Evolutionary conservation across 2,888 invertebrate genomes (phyloP), one percentile per base, ranked within the genome.

Genomic region (Heliothis peltigera): DNA sequence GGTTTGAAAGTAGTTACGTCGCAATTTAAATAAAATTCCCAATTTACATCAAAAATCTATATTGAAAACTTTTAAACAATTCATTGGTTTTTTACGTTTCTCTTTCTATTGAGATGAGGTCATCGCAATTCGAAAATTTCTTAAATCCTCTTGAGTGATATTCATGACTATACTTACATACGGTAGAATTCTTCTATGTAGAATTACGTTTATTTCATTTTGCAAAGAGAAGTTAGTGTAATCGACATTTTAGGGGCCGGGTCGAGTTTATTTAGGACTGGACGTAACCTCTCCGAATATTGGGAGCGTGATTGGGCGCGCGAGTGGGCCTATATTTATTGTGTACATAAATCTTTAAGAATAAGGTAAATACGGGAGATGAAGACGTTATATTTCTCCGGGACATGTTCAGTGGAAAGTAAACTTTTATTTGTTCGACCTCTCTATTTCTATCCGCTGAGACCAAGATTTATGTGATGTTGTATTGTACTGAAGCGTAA

Each of bases 291-390:
- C 83, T 81, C 79, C 68, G 77, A 86, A 87, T 87, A 91, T 88
- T 84, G 89, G 86, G 77, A 81, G 78, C 89, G 87, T 91, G 92
- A 92, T 92, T 92, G 92, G 90, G 85, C 88, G 84, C 86, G 81
- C 78, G 84, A 87, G 82, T 80, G 82, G 80, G 60, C 81, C 82
- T 83, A 81, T 89, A 87, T 91, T 91, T 91, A 89, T 91, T 89
- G 88, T 88, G 88, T 89, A 90, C 89, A 91, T 89, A 92, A 91
- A 92, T 91, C 89, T 89, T 87, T 88, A 87, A 87, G 88, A 87
- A 88, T 84, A 89, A 87, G 83, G 87, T 88, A 89, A 87, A 87
- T 85, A 88, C 79, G 75, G 76, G 66, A 66, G 72, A 78, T 81
- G 76, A 81, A 78, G 77, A 75, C 78, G 75, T 80, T 80, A 77